Percentiles rank a stretch among this genome's conserved stretches.
phyloP scores from a whole-genome alignment of 2,113 vertebrate genomes.

The Ammospiza nelsoni region DNA sequence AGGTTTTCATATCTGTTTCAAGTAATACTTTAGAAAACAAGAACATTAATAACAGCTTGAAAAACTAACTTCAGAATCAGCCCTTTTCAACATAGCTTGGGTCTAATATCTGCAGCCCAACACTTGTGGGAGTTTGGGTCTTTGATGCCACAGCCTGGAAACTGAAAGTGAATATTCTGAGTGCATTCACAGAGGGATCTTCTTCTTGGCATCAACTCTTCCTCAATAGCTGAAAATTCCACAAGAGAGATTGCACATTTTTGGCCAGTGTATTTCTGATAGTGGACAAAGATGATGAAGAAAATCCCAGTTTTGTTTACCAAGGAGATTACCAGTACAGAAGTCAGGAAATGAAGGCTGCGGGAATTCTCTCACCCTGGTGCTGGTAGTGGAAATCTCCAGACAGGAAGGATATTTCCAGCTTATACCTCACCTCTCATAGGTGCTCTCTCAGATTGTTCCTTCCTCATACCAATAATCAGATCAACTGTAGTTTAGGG shows the following conservation, averaged over 20 bases:
- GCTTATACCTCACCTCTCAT: neutral
- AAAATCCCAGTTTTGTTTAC: neutral
- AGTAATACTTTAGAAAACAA: conserved; percentile 27
- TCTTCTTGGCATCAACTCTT: neutral
- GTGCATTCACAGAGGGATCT: neutral
- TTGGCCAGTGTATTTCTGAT: neutral
- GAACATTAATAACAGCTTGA: conserved; percentile 14
- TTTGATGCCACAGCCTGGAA: neutral
- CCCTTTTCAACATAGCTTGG: neutral
- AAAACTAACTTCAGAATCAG: conserved; percentile 1
- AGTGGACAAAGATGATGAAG: neutral
- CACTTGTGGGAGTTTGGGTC: neutral
- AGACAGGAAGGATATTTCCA: neutral
- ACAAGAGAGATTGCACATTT: neutral
- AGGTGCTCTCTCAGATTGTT: neutral
- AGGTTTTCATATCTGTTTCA: conserved; percentile 1
- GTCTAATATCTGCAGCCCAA: neutral
- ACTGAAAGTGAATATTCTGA: neutral
- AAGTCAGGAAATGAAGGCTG: neutral
- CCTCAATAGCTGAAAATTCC: neutral
- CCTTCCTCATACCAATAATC: neutral
- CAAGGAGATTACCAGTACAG: neutral
- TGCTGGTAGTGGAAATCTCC: neutral
- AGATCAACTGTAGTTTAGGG: neutral
- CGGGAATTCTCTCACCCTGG: neutral